Evolutionary conservation across 1,140 invertebrate genomes (phyloP).

Genomic region (Grapholita molesta): DNA sequence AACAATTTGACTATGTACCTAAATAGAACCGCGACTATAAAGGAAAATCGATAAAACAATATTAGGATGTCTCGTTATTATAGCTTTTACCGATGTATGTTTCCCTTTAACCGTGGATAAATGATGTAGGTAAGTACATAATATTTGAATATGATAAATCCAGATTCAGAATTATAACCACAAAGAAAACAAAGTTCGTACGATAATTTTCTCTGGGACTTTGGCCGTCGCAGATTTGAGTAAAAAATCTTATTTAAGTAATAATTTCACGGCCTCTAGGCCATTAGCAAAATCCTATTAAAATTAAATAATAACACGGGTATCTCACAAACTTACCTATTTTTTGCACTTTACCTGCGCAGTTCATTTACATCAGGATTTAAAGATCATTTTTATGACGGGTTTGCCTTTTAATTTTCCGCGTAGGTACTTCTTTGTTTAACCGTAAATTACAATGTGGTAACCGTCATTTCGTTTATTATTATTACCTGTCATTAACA

Average conservation of each 20-base stretch:
- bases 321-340: no score
- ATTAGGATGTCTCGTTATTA: no score
- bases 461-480: background rate
- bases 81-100: no score
- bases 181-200: background rate
- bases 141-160: no score
- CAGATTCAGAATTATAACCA: background rate
- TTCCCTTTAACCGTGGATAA: no score
- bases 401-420: slow-evolving; percentile 3
- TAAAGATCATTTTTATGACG: background rate
- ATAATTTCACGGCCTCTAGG: background rate
- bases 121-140: no score
- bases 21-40: no score
- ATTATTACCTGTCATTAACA: background rate
- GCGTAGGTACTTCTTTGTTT: background rate
- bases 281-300: background rate
- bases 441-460: background rate
- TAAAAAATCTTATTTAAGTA: background rate
- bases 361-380: background rate
- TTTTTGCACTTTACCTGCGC: background rate
- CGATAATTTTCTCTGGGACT: background rate
- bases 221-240: background rate
- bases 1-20: no score
- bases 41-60: no score
- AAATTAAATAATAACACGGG: background rate